A percentile compares a stretch with the other conserved stretches of the same genome.
Evolutionary conservation across 2,113 vertebrate genomes (phyloP).

Genomic region (Clarias magur): DNA sequence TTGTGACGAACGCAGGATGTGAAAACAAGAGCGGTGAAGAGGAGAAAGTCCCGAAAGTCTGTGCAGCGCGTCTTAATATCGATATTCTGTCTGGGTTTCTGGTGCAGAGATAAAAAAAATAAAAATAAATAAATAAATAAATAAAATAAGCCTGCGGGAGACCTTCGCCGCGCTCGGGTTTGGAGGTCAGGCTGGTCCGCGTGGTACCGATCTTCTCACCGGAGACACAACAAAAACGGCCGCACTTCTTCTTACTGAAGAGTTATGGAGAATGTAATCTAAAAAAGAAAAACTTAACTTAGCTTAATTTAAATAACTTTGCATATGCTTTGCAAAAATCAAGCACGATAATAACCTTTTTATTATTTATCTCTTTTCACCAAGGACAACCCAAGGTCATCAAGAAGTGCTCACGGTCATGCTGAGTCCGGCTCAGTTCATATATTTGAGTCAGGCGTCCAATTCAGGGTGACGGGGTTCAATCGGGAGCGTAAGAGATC

Average conservation of each 20-base stretch:
- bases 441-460: not conserved
- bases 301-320: too few relatives aligned
- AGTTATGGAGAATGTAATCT: too few relatives aligned
- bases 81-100: conserved; percentile 1
- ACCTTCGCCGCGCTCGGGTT: conserved; percentile 3
- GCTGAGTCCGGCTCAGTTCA: not conserved
- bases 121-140: too few relatives aligned
- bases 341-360: not conserved
- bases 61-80: not conserved
- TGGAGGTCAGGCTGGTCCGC: conserved; percentile 15
- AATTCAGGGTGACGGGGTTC: not conserved
- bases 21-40: not conserved
- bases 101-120: not conserved
- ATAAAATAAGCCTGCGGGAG: not conserved
- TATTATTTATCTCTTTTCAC: not conserved
- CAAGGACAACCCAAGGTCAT: not conserved
- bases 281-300: too few relatives aligned
- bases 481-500: not conserved
- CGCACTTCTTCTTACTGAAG: too few relatives aligned
- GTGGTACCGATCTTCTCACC: not conserved
- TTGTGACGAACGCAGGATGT: not conserved
- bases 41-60: not conserved
- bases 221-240: not conserved
- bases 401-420: not conserved
- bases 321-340: too few relatives aligned